phyloP scores from a whole-genome alignment of 2,888 invertebrate species.

The Notocelia uddmanniana region DNA sequence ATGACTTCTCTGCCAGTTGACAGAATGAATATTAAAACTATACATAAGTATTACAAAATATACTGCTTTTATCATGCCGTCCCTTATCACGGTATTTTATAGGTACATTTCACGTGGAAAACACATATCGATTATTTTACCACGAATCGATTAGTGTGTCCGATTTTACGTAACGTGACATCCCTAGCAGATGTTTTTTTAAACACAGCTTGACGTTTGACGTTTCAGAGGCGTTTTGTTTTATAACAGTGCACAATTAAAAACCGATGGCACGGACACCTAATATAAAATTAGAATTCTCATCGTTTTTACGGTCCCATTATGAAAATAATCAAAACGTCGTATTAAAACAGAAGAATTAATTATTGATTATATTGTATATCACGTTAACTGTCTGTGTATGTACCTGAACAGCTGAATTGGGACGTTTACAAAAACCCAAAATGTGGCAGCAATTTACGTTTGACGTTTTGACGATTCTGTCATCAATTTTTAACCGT shows the following conservation, averaged over 20 bases:
- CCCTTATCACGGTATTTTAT: slow-evolving; percentile 3
- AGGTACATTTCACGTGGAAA: not conserved
- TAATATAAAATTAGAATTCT: not conserved
- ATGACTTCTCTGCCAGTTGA: slow-evolving; percentile 42
- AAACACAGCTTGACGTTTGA: not conserved
- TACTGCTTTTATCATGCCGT: slow-evolving; percentile 25
- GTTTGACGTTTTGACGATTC: too few species aligned
- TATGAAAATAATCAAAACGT: not conserved
- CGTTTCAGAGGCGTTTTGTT: slow-evolving; percentile 17
- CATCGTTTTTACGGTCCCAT: not conserved
- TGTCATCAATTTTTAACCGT: too few species aligned
- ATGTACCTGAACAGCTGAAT: too few species aligned
- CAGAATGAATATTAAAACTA: slow-evolving; percentile 38
- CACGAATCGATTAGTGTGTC: not conserved
- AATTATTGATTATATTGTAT: not conserved
- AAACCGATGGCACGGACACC: too few species aligned
- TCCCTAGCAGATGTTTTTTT: not conserved
- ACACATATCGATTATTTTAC: not conserved
- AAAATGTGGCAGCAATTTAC: too few species aligned
- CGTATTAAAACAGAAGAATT: not conserved
- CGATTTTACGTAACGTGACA: not conserved
- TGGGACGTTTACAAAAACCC: too few species aligned
- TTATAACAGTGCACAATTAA: not conserved
- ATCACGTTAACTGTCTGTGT: too few species aligned
- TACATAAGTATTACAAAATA: slow-evolving; percentile 39